A percentile compares a stretch with the other conserved stretches of the same genome.
Evolutionary conservation across 2,113 vertebrate genomes (phyloP).

Genomic region (Esox niger): DNA sequence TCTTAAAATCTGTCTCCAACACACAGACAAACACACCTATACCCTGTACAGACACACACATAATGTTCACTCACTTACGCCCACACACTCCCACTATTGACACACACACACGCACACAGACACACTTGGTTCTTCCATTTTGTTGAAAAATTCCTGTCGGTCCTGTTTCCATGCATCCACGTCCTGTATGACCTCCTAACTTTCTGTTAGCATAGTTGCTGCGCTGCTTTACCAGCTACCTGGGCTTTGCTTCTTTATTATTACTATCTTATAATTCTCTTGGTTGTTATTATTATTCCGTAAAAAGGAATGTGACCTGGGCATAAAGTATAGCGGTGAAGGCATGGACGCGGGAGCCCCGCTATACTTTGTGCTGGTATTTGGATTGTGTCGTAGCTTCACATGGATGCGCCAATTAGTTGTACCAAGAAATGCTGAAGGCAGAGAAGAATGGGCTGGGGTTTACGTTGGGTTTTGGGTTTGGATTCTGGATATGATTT

Average conservation of each 20-base stretch:
- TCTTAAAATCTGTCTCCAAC: conserved; percentile 76
- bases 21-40: conserved; percentile 67
- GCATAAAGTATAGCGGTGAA: conserved; percentile 65
- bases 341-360: conserved; percentile 40
- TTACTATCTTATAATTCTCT: neutral
- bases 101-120: conserved; percentile 50
- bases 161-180: conserved; percentile 84
- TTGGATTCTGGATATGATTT: neutral
- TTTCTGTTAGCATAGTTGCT: conserved; percentile 85
- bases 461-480: too few species aligned
- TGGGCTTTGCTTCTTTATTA: conserved; percentile 49
- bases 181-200: conserved; percentile 75
- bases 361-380: conserved; percentile 66
- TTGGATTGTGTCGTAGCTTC: conserved; percentile 86
- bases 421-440: neutral
- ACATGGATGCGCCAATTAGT: conserved; percentile 75
- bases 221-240: conserved; percentile 51
- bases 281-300: conserved; percentile 16
- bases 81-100: neutral
- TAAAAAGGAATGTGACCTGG: conserved; percentile 50
- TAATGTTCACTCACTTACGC: conserved; percentile 19
- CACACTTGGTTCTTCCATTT: conserved; percentile 70
- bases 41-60: conserved; percentile 8
- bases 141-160: conserved; percentile 81
- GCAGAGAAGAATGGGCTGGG: too few species aligned